Base-by-base conservation (phyloP, 2,113 vertebrate genomes). In the Narcine bancroftii region DNA sequence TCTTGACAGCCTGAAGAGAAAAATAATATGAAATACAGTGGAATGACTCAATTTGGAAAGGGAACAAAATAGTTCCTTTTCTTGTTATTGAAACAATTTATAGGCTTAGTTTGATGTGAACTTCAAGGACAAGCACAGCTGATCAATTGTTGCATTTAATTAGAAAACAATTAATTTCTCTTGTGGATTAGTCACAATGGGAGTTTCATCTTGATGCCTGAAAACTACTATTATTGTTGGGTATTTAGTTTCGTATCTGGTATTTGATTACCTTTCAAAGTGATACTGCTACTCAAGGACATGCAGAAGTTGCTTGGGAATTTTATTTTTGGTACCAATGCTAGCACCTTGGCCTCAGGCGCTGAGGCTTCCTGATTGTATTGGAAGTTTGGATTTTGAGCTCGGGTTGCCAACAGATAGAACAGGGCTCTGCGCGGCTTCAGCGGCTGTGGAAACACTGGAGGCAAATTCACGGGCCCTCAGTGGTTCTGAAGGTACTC, bases 221-320 rank as follows among this genome's bases (percentile, higher is more conserved):
- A 87, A 87, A 87, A 60, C 33, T 21, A 60, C 33, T 21, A 56
- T 87, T 60, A 87, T 63, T 87, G 81, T 5, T 87, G 53, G 60
- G 81, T 87, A 60, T 60, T 87, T 87, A 13, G n/a, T 87, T 87
- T 36, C 53, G 15, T 85, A 53, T 85, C 50, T 85, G 50, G 3
- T 85, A 6, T 85, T 60, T 85, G 76, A 79, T 79, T 79, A 9
- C 76, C 47, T 79, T 79, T 45, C 53, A n/a, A 87, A 36, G 15
- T 87, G n/a, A 87, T 36, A 60, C n/a, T 87, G 33, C 53, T 87
- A 87, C 81, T 33, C n/a, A 60, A 87, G 33, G 33, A 87, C 53
- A 2, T 87, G 50, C 33, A 85, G 53, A 56, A 7, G 26, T 56
- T 83, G 47, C 47, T 53, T n/a, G 79, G 50, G 26, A 47, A 53